Conservation (phyloP, 2,888 invertebrate species). For the Cosmopolites sordidus region DNA sequence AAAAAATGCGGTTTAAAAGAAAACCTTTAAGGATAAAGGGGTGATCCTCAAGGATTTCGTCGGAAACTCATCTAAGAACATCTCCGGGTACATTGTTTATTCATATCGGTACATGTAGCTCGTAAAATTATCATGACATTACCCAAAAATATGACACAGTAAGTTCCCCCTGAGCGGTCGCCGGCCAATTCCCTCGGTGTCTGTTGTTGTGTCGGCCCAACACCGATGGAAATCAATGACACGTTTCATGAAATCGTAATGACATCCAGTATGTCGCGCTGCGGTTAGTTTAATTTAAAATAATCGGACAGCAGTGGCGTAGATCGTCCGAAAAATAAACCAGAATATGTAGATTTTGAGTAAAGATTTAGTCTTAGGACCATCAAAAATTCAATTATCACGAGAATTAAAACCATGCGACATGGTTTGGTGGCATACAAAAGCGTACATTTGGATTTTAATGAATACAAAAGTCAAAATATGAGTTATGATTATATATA, state of each 20-base stretch:
- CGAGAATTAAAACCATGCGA: too few species aligned
- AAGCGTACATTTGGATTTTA: too few species aligned
- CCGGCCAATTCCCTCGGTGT: constrained; percentile 1
- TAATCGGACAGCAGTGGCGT: constrained; percentile 30
- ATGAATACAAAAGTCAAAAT: too few species aligned
- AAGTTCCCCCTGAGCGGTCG: background rate
- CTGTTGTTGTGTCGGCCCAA: constrained; percentile 8
- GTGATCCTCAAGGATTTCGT: too few species aligned
- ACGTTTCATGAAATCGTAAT: constrained; percentile 33
- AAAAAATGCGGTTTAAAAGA: too few species aligned
- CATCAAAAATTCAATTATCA: too few species aligned
- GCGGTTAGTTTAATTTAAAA: constrained; percentile 43
- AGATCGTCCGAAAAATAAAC: too few species aligned
- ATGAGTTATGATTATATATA: too few species aligned
- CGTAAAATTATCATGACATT: constrained; percentile 2
- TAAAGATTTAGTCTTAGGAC: too few species aligned
- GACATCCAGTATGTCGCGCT: constrained; percentile 38
- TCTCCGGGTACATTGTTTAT: constrained; percentile 1
- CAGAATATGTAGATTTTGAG: background rate
- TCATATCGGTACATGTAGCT: background rate
- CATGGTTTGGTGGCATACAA: too few species aligned
- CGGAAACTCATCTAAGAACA: too few species aligned
- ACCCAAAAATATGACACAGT: constrained; percentile 1
- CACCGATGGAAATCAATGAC: constrained; percentile 22
- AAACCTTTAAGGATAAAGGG: too few species aligned